Evolutionary conservation across 1,140 invertebrate genomes (phyloP).

Genomic region (Pseudomyrmex pallidus): DNA sequence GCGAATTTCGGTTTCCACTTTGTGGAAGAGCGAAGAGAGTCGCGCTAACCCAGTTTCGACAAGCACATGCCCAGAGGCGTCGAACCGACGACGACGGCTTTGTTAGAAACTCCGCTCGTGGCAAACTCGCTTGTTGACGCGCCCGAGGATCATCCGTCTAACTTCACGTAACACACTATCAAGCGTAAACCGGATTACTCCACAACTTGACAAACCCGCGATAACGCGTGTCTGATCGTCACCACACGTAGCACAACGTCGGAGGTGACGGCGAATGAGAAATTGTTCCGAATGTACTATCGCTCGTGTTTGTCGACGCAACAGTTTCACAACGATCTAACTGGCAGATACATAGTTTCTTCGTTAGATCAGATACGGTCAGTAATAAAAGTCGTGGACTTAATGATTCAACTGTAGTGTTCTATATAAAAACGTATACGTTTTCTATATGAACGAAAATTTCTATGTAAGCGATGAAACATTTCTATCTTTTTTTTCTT

Average conservation of each 20-base stretch:
- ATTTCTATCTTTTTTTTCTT: no score
- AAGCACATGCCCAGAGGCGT: conserved; percentile 13
- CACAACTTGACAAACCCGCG: conserved; percentile 31
- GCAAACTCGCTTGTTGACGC: conserved; percentile 17
- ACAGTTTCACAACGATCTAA: neutral
- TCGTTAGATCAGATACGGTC: conserved; percentile 4
- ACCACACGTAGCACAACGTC: conserved; percentile 30
- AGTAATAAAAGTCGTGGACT: no score
- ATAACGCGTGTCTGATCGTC: conserved; percentile 45
- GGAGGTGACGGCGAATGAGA: neutral
- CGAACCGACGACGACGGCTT: conserved; percentile 43
- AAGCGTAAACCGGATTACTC: conserved; percentile 40
- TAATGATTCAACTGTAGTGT: no score
- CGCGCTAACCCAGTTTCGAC: conserved; percentile 66
- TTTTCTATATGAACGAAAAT: neutral
- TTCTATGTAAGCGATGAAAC: no score
- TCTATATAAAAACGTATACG: no score
- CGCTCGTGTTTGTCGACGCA: neutral
- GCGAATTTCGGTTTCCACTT: conserved; percentile 32
- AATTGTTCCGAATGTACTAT: neutral
- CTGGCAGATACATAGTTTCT: neutral
- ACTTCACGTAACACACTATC: conserved; percentile 31
- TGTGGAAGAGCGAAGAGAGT: neutral
- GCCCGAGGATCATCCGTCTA: conserved; percentile 31
- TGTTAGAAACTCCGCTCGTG: conserved; percentile 43